Conservation (phyloP, 1,140 invertebrate species). For the Diorhabda elongata region DNA sequence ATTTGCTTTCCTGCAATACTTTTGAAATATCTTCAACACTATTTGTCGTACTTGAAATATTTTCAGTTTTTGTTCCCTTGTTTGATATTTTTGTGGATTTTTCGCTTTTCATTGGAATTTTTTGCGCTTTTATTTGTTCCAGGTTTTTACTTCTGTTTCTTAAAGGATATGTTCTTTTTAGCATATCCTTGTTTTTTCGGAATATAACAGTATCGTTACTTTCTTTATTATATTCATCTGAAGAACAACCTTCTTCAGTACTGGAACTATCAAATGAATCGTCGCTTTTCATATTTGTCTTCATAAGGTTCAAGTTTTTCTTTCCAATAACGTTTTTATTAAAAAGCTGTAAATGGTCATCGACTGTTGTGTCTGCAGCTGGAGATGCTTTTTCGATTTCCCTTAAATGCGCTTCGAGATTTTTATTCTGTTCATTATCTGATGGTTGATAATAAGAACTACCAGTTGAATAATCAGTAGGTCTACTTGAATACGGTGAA, state of each 20-base stretch:
- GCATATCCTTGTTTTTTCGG: background rate
- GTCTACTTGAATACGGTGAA: conserved; percentile 24
- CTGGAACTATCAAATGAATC: background rate
- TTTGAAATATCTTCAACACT: background rate
- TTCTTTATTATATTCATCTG: background rate
- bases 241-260: background rate
- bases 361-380: conserved; percentile 17
- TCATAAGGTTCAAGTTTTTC: conserved; percentile 39
- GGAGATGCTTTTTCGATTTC: conserved; percentile 32
- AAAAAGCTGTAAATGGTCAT: conserved; percentile 27
- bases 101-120: background rate
- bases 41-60: background rate
- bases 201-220: conserved; percentile 15
- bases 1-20: background rate
- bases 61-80: background rate
- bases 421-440: conserved; percentile 42
- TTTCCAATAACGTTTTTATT: conserved; percentile 34
- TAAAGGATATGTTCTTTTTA: conserved; percentile 8
- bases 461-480: conserved; percentile 40
- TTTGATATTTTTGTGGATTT: background rate
- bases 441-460: conserved; percentile 43
- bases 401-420: conserved; percentile 31
- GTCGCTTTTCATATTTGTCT: conserved; percentile 12
- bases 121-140: conserved; percentile 3
- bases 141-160: conserved; percentile 6